A percentile compares a stretch with the other conserved stretches of the same genome.
phyloP scores from a whole-genome alignment of 1,140 invertebrate species.

The Bombus pascuorum region DNA sequence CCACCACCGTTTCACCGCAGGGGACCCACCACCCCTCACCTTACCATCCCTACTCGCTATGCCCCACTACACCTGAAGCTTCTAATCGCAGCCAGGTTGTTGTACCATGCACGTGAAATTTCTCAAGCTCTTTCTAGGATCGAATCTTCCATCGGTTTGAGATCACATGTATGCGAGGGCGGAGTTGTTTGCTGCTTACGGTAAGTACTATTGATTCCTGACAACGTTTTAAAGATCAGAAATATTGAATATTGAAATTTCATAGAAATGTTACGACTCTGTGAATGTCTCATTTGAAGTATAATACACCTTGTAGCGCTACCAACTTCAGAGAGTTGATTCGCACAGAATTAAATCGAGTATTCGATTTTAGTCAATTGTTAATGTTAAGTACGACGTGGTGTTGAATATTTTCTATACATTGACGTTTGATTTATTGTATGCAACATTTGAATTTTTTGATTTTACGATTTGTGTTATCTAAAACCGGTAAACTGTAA shows the following conservation, averaged over 20 bases:
- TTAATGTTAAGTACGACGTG: too few species aligned
- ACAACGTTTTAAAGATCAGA: not conserved
- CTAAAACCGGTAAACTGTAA: too few species aligned
- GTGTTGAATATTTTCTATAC: not conserved
- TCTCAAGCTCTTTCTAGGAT: conserved; percentile 1
- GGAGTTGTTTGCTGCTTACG: not conserved
- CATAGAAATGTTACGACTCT: not conserved
- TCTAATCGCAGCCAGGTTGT: conserved; percentile 26
- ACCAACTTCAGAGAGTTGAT: not conserved
- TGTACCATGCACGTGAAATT: conserved; percentile 19
- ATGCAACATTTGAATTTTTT: not conserved
- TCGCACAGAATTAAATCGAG: not conserved
- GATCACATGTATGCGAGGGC: not conserved
- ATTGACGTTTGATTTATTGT: not conserved
- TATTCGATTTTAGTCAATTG: too few species aligned
- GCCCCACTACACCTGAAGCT: conserved; percentile 44
- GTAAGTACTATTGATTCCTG: not conserved
- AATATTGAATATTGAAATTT: too few species aligned
- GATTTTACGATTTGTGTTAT: not conserved
- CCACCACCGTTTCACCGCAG: conserved; percentile 55
- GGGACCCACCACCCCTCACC: conserved; percentile 53
- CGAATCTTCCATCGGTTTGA: not conserved
- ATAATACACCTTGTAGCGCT: not conserved
- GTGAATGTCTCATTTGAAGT: not conserved
- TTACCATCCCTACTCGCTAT: not conserved